Conservation (phyloP, 2,888 invertebrate species). For the Carabus problematicus region DNA sequence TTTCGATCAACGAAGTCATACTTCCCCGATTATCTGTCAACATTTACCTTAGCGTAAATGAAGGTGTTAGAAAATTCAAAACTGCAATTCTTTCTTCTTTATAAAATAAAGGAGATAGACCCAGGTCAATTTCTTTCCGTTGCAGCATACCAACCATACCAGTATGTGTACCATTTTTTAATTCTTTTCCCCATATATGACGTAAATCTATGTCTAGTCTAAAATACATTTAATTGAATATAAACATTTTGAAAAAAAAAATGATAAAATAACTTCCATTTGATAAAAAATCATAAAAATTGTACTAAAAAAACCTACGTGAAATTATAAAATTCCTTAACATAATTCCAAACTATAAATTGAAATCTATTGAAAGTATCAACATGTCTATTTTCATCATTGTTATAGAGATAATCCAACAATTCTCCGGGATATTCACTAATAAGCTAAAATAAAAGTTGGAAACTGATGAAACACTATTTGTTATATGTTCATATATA, state of each 20-base stretch:
- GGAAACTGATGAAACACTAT: too few species aligned
- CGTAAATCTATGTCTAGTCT: slow-evolving; percentile 62
- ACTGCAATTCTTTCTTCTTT: slow-evolving; percentile 65
- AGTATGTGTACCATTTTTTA: slow-evolving; percentile 67
- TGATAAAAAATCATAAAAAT: too few species aligned
- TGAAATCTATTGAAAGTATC: slow-evolving; percentile 29
- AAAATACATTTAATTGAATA: slow-evolving; percentile 44
- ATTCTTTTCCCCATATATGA: slow-evolving; percentile 69
- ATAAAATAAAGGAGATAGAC: slow-evolving; percentile 71
- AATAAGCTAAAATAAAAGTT: slow-evolving; percentile 16
- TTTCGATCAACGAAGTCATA: background rate
- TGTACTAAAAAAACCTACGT: slow-evolving; percentile 60
- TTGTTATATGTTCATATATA: background rate
- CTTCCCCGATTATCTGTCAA: background rate
- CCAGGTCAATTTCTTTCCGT: slow-evolving; percentile 67
- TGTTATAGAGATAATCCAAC: slow-evolving; percentile 33
- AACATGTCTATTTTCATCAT: slow-evolving; percentile 28
- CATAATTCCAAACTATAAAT: slow-evolving; percentile 20
- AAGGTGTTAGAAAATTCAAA: slow-evolving; percentile 48
- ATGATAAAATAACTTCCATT: background rate
- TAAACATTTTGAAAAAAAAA: background rate
- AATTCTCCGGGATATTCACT: slow-evolving; percentile 21
- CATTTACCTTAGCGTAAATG: slow-evolving; percentile 23
- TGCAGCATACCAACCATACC: slow-evolving; percentile 70
- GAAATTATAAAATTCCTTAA: slow-evolving; percentile 70